Evolutionary conservation across 2,888 invertebrate genomes (phyloP).

Genomic region (Drosophila nr. perissopoda): DNA sequence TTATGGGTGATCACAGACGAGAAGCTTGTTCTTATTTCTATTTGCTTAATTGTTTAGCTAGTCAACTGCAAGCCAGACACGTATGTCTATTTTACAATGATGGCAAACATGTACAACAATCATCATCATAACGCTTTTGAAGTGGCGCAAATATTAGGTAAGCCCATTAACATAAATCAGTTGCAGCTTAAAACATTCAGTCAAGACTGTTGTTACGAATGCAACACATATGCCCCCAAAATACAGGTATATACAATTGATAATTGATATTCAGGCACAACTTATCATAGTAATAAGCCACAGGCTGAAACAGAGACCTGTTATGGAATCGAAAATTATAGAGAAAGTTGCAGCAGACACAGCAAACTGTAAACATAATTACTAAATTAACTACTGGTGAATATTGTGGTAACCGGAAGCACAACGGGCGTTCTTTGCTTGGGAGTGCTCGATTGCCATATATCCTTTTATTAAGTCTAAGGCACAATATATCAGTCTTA

Average conservation of each 20-base stretch:
- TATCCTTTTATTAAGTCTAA: background rate
- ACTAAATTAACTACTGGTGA: slow-evolving; percentile 32
- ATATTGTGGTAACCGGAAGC: slow-evolving; percentile 27
- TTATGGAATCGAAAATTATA: slow-evolving; percentile 9
- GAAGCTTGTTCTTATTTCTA: slow-evolving; percentile 1
- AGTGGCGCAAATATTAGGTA: slow-evolving; percentile 70
- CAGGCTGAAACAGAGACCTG: slow-evolving; percentile 21
- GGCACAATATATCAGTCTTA: background rate
- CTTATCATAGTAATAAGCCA: slow-evolving; percentile 61
- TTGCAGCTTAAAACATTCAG: slow-evolving; percentile 42
- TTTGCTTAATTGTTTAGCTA: slow-evolving; percentile 40
- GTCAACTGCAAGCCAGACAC: slow-evolving; percentile 63
- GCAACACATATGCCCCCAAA: slow-evolving; percentile 5
- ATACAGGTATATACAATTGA: slow-evolving; percentile 21
- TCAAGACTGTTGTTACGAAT: slow-evolving; percentile 45
- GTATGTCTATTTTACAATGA: slow-evolving; percentile 70
- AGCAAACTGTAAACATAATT: slow-evolving; percentile 24
- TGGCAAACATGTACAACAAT: slow-evolving; percentile 75
- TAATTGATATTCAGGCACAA: slow-evolving; percentile 54
- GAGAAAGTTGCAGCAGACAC: background rate
- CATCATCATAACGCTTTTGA: slow-evolving; percentile 66
- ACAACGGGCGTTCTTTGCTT: background rate
- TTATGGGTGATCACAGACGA: fast-evolving
- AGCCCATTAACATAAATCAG: slow-evolving; percentile 71
- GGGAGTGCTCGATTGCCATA: background rate